Percentiles rank a stretch among this genome's conserved stretches.
Conservation (phyloP, 2,113 vertebrate species). For the human (Homo sapiens) region DNA sequence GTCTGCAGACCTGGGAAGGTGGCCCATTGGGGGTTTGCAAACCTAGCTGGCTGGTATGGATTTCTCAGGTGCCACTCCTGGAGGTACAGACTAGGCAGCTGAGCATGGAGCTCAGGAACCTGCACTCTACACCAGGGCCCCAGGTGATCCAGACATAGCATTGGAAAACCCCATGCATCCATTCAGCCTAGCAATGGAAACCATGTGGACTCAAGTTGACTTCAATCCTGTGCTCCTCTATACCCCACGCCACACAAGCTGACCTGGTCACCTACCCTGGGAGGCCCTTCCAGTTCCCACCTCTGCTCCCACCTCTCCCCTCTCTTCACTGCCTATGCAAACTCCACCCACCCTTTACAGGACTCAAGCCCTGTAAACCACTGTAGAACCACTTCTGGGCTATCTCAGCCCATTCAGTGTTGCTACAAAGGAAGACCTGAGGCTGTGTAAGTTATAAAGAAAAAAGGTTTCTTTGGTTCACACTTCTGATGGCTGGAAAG, state of each 20-base stretch:
- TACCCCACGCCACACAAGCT: not conserved
- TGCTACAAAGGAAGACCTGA: no score
- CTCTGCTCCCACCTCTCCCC: not conserved
- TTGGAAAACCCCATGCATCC: not conserved
- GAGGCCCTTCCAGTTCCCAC: not conserved
- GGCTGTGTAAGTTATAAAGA: no score
- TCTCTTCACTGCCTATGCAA: not conserved
- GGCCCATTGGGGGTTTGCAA: no score
- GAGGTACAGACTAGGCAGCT: not conserved
- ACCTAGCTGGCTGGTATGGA: not conserved
- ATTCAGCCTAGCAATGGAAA: not conserved
- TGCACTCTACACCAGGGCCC: accelerated
- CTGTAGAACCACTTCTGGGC: not conserved
- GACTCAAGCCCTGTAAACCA: not conserved
- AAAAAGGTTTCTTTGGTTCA: no score
- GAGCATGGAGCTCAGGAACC: not conserved
- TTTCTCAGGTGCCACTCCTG: not conserved
- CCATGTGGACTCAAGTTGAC: accelerated
- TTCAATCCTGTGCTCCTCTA: not conserved
- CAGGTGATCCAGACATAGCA: accelerated
- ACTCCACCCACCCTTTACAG: accelerated
- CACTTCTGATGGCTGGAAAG: no score
- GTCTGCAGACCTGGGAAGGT: not conserved
- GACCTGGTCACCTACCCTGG: not conserved
- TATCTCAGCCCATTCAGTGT: no score